phyloP scores from a whole-genome alignment of 2,888 invertebrate genomes.

The Archaeoteleia sp. region DNA sequence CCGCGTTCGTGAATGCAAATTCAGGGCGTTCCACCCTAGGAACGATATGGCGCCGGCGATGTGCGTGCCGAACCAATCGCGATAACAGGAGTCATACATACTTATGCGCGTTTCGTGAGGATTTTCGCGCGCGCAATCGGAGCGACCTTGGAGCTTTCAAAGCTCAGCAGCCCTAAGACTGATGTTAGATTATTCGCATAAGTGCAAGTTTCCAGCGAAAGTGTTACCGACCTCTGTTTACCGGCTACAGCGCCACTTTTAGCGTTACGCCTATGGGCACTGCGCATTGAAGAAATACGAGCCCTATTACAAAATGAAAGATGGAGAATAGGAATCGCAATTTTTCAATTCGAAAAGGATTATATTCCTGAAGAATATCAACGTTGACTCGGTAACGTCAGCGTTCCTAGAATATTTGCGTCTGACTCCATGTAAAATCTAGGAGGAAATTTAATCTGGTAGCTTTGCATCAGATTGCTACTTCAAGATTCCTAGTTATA shows the following conservation, averaged over 20 bases:
- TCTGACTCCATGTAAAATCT: no score
- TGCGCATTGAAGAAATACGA: no score
- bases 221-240: constrained; percentile 11
- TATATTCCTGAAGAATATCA: neutral
- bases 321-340: no score
- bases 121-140: constrained; percentile 3
- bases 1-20: constrained; percentile 40
- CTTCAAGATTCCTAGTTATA: no score
- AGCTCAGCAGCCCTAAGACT: constrained; percentile 18
- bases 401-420: no score
- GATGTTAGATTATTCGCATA: constrained; percentile 29
- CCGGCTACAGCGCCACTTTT: constrained; percentile 33
- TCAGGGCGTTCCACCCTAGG: constrained; percentile 34
- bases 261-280: constrained; percentile 5
- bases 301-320: no score
- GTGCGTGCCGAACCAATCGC: constrained; percentile 35
- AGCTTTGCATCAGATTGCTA: no score
- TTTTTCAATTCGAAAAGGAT: neutral
- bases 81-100: constrained; percentile 26
- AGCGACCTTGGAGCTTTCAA: constrained; percentile 34
- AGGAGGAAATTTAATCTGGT: no score
- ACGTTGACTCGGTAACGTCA: neutral
- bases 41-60: constrained; percentile 17
- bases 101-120: constrained; percentile 15
- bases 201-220: constrained; percentile 43